A percentile compares a stretch with the other conserved stretches of the same genome.
These are phyloP conservation scores for Hippocampus zosterae DNA, from an alignment of 2,113 vertebrate genomes.

Conservation along the genomic window DNA sequence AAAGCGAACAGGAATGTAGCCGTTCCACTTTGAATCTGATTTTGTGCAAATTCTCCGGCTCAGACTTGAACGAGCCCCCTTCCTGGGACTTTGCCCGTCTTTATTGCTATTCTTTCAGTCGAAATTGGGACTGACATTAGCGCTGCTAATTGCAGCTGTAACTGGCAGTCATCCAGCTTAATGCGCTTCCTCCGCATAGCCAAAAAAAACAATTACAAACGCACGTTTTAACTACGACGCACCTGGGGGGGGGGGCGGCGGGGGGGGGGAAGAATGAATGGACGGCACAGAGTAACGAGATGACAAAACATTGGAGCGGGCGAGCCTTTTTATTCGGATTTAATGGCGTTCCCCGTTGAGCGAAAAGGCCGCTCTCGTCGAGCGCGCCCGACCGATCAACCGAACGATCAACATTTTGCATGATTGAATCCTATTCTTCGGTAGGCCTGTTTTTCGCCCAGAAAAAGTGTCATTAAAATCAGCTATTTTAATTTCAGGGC, in stretches of 20 bases:
- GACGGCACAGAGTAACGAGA: conserved; percentile 2
- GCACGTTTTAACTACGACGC: too few relatives aligned
- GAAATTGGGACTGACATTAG: conserved; percentile 19
- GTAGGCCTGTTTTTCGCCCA: too few relatives aligned
- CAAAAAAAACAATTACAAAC: conserved; percentile 22
- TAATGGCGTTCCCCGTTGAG: conserved; percentile 20
- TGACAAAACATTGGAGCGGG: background rate
- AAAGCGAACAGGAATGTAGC: too few relatives aligned
- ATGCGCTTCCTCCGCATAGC: conserved; percentile 7
- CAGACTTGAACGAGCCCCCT: too few relatives aligned
- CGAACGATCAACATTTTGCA: too few relatives aligned
- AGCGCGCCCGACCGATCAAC: background rate
- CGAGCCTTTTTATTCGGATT: conserved; percentile 13
- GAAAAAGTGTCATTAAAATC: background rate
- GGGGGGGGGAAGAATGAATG: background rate
- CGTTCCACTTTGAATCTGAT: too few relatives aligned
- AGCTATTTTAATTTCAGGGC: background rate
- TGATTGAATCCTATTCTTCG: too few relatives aligned
- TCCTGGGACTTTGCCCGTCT: background rate
- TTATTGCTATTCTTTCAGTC: background rate
- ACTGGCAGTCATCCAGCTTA: conserved; percentile 25
- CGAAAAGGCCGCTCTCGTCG: background rate
- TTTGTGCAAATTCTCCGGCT: too few relatives aligned
- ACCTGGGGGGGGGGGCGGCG: background rate
- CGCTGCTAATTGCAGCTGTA: conserved; percentile 18